Base-by-base conservation (phyloP, 92 coral and sea anemone genomes). In the Epizoanthus illoricatus region DNA sequence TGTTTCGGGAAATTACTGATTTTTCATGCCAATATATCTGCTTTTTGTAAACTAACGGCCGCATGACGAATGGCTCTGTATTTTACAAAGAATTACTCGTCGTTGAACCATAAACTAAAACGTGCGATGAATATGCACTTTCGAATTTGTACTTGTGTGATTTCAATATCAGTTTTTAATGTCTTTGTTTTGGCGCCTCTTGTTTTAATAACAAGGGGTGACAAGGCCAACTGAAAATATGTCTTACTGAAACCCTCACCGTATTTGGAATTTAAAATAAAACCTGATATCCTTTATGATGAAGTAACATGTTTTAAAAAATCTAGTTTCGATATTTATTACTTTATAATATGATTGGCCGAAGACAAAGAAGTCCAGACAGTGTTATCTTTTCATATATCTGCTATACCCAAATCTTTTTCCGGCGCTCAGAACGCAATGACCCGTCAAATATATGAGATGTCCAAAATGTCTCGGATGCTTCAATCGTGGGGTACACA, bases 51-150 rank as follows among this genome's bases (percentile, higher is more conserved):
- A 61, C 33, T 64, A 41, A 7, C 33, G 12, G 5, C 71, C 5
- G 4, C 12, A 28, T 13, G 39, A 64, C 7, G 0, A 7, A 9
- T 42, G 7, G 41, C 67, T 21, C 10, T 12, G 42, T 4, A 45
- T 9, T 15, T 63, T 3, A 61, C 28, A 5, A 42, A 63, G 12
- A 78, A 62, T 28, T 19, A 60, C 71, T 62, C 7, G 65, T 49
- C 47, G 15, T 39, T 8, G 3, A n/a, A 28, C 19, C 54, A 11
- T 12, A 16, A 76, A 11, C 23, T 1, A 57, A 45, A 78, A 43
- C 82, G 71, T 78, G 82, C 58, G 40, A 5, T 78, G 82, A 62
- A 78, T 78, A 63, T 33, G 20, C 65, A 20, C 59, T 41, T 78
- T 40, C 3, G 17, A 12, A 11, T 10, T 3, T 5, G 7, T 20